Conservation (phyloP, 2,888 invertebrate genomes). For the Aporophyla lueneburgensis region DNA sequence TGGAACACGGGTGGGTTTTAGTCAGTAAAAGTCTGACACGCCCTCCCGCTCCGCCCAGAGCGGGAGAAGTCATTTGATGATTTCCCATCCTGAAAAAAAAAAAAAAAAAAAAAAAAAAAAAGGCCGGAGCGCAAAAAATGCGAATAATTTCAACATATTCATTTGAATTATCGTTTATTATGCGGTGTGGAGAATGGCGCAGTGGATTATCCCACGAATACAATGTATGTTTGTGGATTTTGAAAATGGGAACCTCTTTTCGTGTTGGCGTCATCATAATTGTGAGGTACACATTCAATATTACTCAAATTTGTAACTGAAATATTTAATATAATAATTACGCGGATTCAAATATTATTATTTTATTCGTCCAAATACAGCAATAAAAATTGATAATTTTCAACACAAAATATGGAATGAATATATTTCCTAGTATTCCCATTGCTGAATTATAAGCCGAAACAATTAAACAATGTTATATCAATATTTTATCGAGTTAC, state of each 20-base stretch:
- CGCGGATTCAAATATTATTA: neutral
- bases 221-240: constrained; percentile 46
- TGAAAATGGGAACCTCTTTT: constrained; percentile 33
- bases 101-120: too few species aligned
- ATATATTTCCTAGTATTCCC: neutral
- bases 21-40: too few species aligned
- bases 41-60: too few species aligned
- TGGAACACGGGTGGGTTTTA: too few species aligned
- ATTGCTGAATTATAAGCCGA: neutral
- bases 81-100: too few species aligned
- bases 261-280: constrained; percentile 16
- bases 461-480: neutral
- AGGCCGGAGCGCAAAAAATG: constrained; percentile 43
- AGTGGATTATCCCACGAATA: constrained; percentile 53
- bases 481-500: neutral
- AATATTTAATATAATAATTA: neutral
- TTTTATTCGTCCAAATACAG: neutral
- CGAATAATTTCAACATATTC: constrained; percentile 47
- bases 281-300: neutral
- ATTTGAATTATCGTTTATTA: constrained; percentile 60
- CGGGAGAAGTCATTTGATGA: too few species aligned
- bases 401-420: neutral
- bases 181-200: constrained; percentile 46
- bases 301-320: neutral
- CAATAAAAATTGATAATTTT: neutral